phyloP scores from a whole-genome alignment of 92 coral and sea anemone genomes.

The Virgularia gustaviana region DNA sequence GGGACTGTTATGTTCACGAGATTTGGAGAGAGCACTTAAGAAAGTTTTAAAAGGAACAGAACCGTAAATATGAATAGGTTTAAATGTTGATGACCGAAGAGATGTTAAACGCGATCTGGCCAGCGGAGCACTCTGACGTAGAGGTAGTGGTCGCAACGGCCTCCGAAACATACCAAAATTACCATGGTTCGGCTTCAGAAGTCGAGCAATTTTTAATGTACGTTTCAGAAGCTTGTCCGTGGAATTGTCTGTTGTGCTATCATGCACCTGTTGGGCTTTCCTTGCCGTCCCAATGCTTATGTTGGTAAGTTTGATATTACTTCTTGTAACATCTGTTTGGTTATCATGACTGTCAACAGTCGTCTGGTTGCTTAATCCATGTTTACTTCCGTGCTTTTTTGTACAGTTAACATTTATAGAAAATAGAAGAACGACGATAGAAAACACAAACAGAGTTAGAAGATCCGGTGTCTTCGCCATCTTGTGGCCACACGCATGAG shows the following conservation, averaged over 20 bases:
- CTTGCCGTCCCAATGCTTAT: slow-evolving; percentile 4
- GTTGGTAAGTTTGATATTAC: background rate
- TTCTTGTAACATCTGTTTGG: background rate
- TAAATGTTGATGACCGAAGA: slow-evolving; percentile 46
- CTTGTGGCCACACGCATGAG: background rate
- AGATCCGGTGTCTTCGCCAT: background rate
- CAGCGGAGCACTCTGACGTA: slow-evolving; percentile 5
- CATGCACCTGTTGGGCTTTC: background rate
- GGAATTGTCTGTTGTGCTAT: background rate
- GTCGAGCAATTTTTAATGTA: background rate
- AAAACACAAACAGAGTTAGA: background rate
- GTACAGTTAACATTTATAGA: background rate
- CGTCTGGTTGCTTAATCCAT: background rate
- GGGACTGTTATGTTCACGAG: background rate
- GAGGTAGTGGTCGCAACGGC: slow-evolving; percentile 40
- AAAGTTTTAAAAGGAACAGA: slow-evolving; percentile 85
- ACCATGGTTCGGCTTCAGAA: slow-evolving; percentile 1
- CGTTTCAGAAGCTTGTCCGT: slow-evolving; percentile 12
- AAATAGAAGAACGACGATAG: background rate
- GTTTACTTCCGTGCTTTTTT: background rate
- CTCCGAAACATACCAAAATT: slow-evolving; percentile 10
- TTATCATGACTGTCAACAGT: background rate
- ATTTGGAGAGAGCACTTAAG: slow-evolving; percentile 56
- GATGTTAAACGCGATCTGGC: slow-evolving; percentile 22
- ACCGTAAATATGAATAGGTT: slow-evolving; percentile 95